Evolutionary conservation across 2,888 invertebrate species (phyloP), one percentile per base, ranked within the genome.

Genomic region (Erannis defoliaria): DNA sequence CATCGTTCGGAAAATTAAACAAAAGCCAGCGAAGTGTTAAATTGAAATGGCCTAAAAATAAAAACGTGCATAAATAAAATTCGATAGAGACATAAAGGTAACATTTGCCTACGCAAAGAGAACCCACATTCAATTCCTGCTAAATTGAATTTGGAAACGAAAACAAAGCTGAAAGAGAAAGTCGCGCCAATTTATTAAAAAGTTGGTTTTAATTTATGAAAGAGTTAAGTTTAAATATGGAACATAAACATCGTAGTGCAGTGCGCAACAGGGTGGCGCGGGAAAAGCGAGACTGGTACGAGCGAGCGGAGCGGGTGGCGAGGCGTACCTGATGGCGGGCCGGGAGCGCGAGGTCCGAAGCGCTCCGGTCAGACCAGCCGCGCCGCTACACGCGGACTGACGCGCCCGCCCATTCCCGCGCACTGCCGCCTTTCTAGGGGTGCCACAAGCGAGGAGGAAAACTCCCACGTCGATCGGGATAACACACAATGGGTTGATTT

Each of bases 211-310:
- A 59, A 46, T 59, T 49, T n/a, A n/a, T 42, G 49, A 55, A 64
- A 64, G 55, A 53, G 60, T 63, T 57, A 53, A 58, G 50, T 55
- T 58, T 49, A 26, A 42, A 55, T 45, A 31, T 46, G 51, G 63
- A 74, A 77, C 75, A 84, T 86, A 85, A 88, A 87, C 87, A 86
- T 85, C 81, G 85, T 77, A 76, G 86, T 88, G 88, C 85, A 86
- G 80, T 85, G 89, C 90, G 90, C 90, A 90, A 90, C 90, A 90
- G 89, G 88, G 86, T 87, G 86, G 88, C 74, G 66, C 77, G 80
- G 50, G 56, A 56, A 61, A 76, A 75, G 75, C 72, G 74, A 73
- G n/a, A 21, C 18, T 35, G 19, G 50, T 16, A 49, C 50, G 50
- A 70, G 76, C 73, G 74, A 66, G 72, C 68, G 69, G 74, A 66